A percentile compares a stretch with the other conserved stretches of the same genome.
phyloP scores from a whole-genome alignment of 2,797 vertebrate species.

The Dipus sagitta region DNA sequence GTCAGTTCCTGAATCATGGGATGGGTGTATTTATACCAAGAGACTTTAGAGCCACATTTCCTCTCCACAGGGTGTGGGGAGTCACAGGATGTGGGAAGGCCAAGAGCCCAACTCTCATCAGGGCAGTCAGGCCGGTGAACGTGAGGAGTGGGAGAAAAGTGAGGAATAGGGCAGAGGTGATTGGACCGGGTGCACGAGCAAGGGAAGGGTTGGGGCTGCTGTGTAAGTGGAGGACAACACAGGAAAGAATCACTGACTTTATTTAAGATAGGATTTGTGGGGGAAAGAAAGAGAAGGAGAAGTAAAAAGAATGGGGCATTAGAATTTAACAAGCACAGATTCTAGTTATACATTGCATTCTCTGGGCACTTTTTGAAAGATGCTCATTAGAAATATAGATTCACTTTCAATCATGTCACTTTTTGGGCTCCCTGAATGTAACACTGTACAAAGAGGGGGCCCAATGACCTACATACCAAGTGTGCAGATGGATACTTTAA shows the following conservation, averaged over 20 bases:
- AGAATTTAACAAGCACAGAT: not conserved
- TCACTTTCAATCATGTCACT: not conserved
- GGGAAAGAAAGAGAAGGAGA: conserved; percentile 1
- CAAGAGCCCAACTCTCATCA: not conserved
- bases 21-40: not conserved
- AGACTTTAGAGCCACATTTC: not conserved
- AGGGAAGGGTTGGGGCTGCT: not conserved
- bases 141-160: not conserved
- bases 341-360: not conserved
- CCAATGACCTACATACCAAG: not conserved
- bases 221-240: not conserved
- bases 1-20: conserved; percentile 5
- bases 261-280: not conserved
- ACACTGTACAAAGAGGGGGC: not conserved
- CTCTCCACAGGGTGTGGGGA: not conserved
- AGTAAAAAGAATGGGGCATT: not conserved
- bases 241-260: not conserved
- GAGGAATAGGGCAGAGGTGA: not conserved
- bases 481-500: not conserved
- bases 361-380: not conserved
- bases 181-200: not conserved
- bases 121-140: not conserved
- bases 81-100: not conserved
- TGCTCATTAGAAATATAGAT: not conserved
- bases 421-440: not conserved